A percentile compares a stretch with the other conserved stretches of the same genome.
These are phyloP conservation scores for Globodera ellingtonae DNA, from an alignment of 1,140 invertebrate species.

Conservation along the genomic window DNA sequence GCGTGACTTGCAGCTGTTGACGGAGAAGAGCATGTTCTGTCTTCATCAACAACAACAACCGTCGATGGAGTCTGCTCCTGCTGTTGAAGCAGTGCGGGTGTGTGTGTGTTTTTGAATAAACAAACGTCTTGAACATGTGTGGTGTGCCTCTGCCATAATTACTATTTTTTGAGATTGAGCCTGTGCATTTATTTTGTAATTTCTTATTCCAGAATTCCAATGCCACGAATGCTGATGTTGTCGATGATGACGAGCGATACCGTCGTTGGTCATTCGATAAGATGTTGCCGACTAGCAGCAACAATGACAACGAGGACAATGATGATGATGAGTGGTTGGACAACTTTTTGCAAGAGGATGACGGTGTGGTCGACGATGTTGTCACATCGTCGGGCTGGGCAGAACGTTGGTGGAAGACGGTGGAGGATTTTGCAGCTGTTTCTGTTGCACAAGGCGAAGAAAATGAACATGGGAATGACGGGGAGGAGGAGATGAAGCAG, in stretches of 20 bases:
- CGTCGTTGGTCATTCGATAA: too few relatives aligned
- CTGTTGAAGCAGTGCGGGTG: too few relatives aligned
- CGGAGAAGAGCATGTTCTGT: slow-evolving; percentile 52
- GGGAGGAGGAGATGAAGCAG: background rate
- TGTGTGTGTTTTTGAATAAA: too few relatives aligned
- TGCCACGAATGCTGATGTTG: too few relatives aligned
- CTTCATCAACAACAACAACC: slow-evolving; percentile 28
- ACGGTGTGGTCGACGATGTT: background rate
- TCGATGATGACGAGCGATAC: too few relatives aligned
- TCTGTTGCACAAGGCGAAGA: background rate
- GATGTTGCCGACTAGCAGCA: background rate
- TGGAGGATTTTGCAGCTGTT: background rate
- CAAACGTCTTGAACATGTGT: too few relatives aligned
- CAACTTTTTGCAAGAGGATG: background rate
- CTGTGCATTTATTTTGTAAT: too few relatives aligned
- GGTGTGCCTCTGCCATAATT: too few relatives aligned
- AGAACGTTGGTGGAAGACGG: background rate
- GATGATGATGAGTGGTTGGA: background rate
- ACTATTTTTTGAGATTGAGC: too few relatives aligned
- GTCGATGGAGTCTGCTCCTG: too few relatives aligned
- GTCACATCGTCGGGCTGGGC: background rate
- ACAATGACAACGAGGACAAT: background rate
- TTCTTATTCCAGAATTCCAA: too few relatives aligned
- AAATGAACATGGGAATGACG: background rate
- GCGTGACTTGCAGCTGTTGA: slow-evolving; percentile 60